These are phyloP conservation scores for Chelon labrosus DNA, from an alignment of 2,797 vertebrate genomes.

Conservation along the genomic window DNA sequence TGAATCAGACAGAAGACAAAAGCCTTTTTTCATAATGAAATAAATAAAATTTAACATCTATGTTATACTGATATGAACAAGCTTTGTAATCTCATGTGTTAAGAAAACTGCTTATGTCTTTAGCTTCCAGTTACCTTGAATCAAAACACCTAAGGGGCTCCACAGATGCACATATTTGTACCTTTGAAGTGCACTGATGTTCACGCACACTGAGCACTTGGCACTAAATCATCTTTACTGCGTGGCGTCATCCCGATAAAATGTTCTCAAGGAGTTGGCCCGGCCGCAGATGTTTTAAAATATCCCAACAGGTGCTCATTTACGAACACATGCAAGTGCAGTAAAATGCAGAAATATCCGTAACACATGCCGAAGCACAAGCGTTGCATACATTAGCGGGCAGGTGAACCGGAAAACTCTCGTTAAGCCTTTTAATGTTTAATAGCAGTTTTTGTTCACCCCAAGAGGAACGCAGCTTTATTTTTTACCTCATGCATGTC, in stretches of 20 bases:
- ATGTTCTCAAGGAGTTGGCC: constrained; percentile 27
- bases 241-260: constrained; percentile 44
- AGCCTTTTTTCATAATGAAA: neutral
- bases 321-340: constrained; percentile 24
- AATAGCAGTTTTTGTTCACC: constrained; percentile 42
- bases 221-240: constrained; percentile 44
- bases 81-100: constrained; percentile 31
- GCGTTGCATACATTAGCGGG: constrained; percentile 6
- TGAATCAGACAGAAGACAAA: neutral
- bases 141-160: constrained; percentile 28
- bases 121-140: constrained; percentile 16
- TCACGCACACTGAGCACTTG: constrained; percentile 18
- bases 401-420: constrained; percentile 27
- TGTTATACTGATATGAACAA: constrained; percentile 13
- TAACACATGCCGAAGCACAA: constrained; percentile 38
- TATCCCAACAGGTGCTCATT: constrained; percentile 33
- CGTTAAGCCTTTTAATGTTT: constrained; percentile 29
- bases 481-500: constrained; percentile 31
- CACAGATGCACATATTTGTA: constrained; percentile 23
- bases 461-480: constrained; percentile 25
- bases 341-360: constrained; percentile 35
- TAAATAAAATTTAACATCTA: neutral
- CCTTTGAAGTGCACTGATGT: constrained; percentile 10
- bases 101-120: constrained; percentile 11
- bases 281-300: constrained; percentile 49